These are phyloP conservation scores for Agrilus planipennis DNA, from an alignment of 1,140 invertebrate genomes.

Conservation along the genomic window DNA sequence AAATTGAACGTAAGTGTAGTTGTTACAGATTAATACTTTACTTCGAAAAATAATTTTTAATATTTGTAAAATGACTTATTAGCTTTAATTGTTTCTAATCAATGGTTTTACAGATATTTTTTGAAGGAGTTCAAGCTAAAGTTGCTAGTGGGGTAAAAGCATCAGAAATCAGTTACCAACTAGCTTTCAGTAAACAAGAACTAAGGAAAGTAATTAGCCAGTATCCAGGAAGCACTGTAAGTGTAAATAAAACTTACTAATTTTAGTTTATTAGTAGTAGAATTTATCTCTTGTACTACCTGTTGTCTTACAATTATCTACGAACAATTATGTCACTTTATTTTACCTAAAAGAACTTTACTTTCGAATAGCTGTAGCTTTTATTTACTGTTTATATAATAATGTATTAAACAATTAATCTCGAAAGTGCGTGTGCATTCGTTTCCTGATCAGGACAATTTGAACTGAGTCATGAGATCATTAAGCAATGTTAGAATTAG, in stretches of 20 bases:
- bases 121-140: constrained; percentile 86
- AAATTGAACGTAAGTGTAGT: constrained; percentile 72
- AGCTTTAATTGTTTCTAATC: constrained; percentile 1
- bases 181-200: constrained; percentile 95
- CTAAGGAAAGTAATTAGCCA: constrained; percentile 89
- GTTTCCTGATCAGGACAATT: too few species aligned
- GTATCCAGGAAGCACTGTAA: constrained; percentile 79
- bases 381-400: too few species aligned
- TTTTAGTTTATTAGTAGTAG: not conserved
- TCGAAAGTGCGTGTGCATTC: too few species aligned
- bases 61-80: not conserved
- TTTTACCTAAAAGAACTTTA: too few species aligned
- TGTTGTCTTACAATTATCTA: too few species aligned
- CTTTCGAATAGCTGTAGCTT: too few species aligned
- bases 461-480: too few species aligned
- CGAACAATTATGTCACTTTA: not conserved
- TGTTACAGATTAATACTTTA: constrained; percentile 1
- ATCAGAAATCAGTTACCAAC: constrained; percentile 95
- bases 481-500: too few species aligned
- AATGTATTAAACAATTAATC: too few species aligned
- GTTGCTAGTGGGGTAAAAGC: constrained; percentile 88
- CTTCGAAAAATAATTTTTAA: not conserved
- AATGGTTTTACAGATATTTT: constrained; percentile 63
- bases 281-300: too few species aligned
- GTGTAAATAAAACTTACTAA: constrained; percentile 6